Base-by-base conservation (phyloP, 1,140 invertebrate species). In the Babylonia areolata region DNA sequence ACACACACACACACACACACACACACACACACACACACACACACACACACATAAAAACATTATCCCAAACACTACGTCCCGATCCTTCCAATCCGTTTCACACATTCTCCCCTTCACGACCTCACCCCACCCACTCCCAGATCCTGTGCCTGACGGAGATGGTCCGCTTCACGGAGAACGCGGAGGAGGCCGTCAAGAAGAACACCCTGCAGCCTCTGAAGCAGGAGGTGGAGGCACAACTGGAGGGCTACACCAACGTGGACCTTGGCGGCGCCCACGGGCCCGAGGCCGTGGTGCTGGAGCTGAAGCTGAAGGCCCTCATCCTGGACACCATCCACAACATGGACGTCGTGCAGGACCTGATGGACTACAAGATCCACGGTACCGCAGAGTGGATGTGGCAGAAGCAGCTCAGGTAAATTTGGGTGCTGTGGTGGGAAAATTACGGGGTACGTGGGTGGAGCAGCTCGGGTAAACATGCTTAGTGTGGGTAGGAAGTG, bases 301-400 rank as follows among this genome's bases (percentile, higher is more conserved):
- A 94, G 81, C 93, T 96, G 79, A 95, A 95, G 88, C 91, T 96
- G 85, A 96, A 96, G 90, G 96, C 96, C 11, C 95, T 99, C n/a
- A 96, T 99, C 87, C 94, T 99, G 83, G 99, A 99, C 92, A 97
- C 97, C 0, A 98, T 99, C 86, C 97, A 99, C 95, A 97, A 98
- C 93, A 96, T 98, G 69, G 95, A 96, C 84, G 96, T 99, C 5
- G 96, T 99, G 23, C 96, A 97, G 90, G 95, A 96, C 89, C 95
- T 99, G 28, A 95, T 98, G 51, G 94, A 96, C n/a, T 95, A 95
- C 46, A 96, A 96, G 91, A 95, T 96, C 0, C 95, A 95, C 20
- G 95, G 95, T 85, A 91, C 95, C 28, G 94, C 93, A 35, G 97
- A 98, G 89, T 99, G 99, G 99, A 94, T 95, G 64, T 99, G 99